Conservation (phyloP, 2,888 invertebrate species). For the Bruchidius siliquastri region DNA sequence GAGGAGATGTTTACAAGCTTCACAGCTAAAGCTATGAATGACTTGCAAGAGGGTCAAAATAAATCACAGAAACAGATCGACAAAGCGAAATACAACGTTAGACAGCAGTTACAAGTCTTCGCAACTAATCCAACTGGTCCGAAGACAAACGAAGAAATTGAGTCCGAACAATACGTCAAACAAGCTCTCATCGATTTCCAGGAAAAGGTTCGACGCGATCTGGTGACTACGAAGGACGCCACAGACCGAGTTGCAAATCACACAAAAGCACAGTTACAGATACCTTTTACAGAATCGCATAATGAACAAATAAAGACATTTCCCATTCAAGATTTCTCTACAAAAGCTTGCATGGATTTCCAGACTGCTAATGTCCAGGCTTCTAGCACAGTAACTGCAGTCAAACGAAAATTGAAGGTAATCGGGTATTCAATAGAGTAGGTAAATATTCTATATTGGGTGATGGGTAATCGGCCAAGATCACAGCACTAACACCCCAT, state of each 20-base stretch:
- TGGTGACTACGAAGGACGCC: neutral
- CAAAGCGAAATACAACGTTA: neutral
- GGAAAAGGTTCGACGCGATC: neutral
- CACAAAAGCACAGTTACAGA: neutral
- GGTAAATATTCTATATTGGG: too few species aligned
- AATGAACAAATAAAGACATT: neutral
- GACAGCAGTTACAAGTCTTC: neutral
- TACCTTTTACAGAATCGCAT: neutral
- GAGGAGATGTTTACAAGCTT: neutral
- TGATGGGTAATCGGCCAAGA: too few species aligned
- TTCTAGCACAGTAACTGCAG: neutral
- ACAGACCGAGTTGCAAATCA: neutral
- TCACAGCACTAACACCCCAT: too few species aligned
- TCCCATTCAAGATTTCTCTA: neutral
- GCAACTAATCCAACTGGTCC: neutral
- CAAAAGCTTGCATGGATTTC: neutral
- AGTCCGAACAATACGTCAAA: neutral
- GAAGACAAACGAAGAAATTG: neutral
- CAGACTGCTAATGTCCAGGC: neutral
- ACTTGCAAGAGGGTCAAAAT: neutral
- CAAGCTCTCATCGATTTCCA: neutral
- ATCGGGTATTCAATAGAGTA: too few species aligned
- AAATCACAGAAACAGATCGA: neutral
- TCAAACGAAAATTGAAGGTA: neutral
- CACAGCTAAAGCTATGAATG: neutral